phyloP scores from a whole-genome alignment of 2,888 invertebrate genomes.

The Tricholauxania praeusta region DNA sequence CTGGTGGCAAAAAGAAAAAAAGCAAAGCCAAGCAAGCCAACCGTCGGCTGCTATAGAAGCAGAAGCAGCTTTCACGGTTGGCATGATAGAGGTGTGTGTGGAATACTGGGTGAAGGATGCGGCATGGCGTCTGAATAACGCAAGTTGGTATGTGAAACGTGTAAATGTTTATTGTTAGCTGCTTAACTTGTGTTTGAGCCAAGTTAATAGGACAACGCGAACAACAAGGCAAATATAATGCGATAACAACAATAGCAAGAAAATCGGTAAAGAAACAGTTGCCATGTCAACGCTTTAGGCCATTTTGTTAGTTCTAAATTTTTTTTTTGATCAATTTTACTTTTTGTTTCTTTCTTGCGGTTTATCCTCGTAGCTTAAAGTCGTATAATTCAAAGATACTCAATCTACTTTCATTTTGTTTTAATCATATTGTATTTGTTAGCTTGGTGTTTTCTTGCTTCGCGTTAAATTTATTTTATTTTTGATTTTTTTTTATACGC shows the following conservation, averaged over 20 bases:
- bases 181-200: not conserved
- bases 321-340: not conserved
- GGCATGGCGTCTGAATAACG: not conserved
- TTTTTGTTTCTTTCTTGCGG: not conserved
- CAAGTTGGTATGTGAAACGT: not conserved
- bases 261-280: slow-evolving; percentile 12
- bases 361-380: not conserved
- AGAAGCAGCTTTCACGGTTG: too few relatives aligned
- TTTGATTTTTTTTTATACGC: too few relatives aligned
- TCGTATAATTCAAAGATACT: too few relatives aligned
- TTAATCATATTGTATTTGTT: too few relatives aligned
- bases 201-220: slow-evolving; percentile 6
- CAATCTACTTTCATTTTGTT: too few relatives aligned
- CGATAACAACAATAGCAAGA: not conserved
- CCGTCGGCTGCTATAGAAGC: too few relatives aligned
- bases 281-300: slow-evolving; percentile 5
- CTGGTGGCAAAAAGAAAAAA: too few relatives aligned
- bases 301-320: not conserved
- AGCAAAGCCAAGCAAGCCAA: too few relatives aligned
- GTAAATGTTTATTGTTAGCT: slow-evolving; percentile 5
- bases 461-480: too few relatives aligned
- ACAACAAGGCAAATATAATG: not conserved
- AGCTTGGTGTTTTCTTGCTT: too few relatives aligned
- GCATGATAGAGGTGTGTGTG: too few relatives aligned
- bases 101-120: too few relatives aligned